Base-by-base conservation (phyloP, 2,888 invertebrate species). In the Pteria penguin region DNA sequence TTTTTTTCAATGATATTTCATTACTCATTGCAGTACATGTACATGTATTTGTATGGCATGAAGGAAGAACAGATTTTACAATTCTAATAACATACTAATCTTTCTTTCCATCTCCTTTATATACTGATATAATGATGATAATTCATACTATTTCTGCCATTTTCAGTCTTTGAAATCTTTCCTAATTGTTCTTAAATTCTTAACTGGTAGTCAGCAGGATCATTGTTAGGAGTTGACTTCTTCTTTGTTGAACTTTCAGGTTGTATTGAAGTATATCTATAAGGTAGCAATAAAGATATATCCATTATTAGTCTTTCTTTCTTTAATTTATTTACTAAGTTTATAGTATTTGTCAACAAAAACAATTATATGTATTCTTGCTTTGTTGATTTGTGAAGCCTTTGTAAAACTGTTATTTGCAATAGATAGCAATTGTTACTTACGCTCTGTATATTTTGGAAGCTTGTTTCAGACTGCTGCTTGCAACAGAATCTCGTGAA, bases 361-460 rank as follows among this genome's bases (percentile, higher is more conserved):
- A 14, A 45, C 8, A 14, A 18, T 45, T 45, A 45, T 45, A 45
- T 18, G n/a, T n/a, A 75, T 83, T 76, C 82, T 84, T 85, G 85
- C 82, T 65, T 81, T 75, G 36, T 84, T 81, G 2, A 86, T 79
- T 77, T 77, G 83, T 1, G 83, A 69, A 3, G 85, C 82, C 27
- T 85, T 82, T 22, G 67, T 76, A 22, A 83, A 74, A 65, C 79
- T 85, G 33, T 75, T 76, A 31, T 78, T 80, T 52, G 75, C 52
- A 32, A 67, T 75, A n/a, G 75, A 55, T n/a, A n/a, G n/a, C n/a
- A n/a, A n/a, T n/a, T n/a, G n/a, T n/a, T n/a, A 75, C 84, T 76
- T 82, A 85, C 86, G 85, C 82, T 65, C 82, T 75, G 36, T 84
- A 82, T 3, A 86, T 79, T 77, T 77, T 84, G 2, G 83, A 69